Base-by-base conservation (phyloP, 2,888 invertebrate species). In the Kryphioiulus occultus region DNA sequence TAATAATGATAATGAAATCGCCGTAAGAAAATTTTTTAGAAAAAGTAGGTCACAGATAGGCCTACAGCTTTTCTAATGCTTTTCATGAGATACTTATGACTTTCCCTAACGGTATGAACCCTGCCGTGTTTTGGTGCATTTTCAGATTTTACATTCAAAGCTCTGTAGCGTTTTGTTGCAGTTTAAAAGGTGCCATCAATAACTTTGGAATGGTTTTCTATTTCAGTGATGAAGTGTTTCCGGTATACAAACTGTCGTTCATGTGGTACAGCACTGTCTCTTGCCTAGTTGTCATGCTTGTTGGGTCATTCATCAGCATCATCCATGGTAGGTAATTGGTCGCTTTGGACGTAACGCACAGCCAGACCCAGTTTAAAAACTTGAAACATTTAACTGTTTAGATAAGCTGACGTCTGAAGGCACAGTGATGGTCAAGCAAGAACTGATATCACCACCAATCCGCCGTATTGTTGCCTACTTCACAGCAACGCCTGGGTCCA, bases 181-280 rank as follows among this genome's bases (percentile, higher is more conserved):
- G 35, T 35, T 35, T 35, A 2, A 35, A 35, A 35, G 35, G 59
- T n/a, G 59, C n/a, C 59, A n/a, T n/a, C 47, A 17, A 19, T 59
- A n/a, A 59, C 59, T 7, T 35, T 35, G 59, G 19, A n/a, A 22
- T 59, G 19, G 5, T n/a, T 85, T 42, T 85, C 9, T 44, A 42
- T 42, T 85, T 10, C 42, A 44, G 26, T n/a, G 30, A 53, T 86
- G 59, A n/a, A 86, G 93, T 95, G 85, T 96, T 96, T 91, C 95
- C 95, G 0, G 91, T 96, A 19, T 96, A 96, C 92, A 94, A 95
- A 15, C 91, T 96, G 84, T 96, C 96, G 0, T 96, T 96, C 91
- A 95, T 96, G 91, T 96, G 96, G 96, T 95, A 96, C 88, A 95
- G 96, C 68, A 95, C 95, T 0, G 93, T 96, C 86, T 96, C 96